Evolutionary conservation across 1,140 invertebrate genomes (phyloP).

Genomic region (Pogonus chalceus): DNA sequence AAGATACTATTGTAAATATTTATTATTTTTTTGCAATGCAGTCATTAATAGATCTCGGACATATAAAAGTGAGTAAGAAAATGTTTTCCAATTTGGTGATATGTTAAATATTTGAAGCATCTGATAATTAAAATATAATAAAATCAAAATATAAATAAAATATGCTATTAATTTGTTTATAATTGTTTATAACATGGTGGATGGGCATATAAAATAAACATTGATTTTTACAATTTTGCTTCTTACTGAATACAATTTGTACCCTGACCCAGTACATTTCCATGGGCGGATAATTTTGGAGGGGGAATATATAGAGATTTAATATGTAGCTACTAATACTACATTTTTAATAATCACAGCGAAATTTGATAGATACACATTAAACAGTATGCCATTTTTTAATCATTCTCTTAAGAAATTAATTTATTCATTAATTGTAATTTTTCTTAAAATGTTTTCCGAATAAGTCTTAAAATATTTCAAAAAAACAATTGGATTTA

Average conservation of each 20-base stretch:
- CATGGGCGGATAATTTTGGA: slow-evolving; percentile 9
- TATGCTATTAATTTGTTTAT: background rate
- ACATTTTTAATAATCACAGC: slow-evolving; percentile 9
- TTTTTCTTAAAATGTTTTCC: too few relatives aligned
- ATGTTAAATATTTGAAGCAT: background rate
- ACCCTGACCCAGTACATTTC: slow-evolving; percentile 8
- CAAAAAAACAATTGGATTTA: too few relatives aligned
- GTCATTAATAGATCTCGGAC: background rate
- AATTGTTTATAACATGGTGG: background rate
- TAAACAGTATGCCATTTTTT: background rate
- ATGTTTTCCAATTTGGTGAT: background rate
- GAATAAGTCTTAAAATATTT: too few relatives aligned
- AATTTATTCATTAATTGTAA: background rate
- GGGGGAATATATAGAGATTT: background rate
- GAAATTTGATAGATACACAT: slow-evolving; percentile 10
- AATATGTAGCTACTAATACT: slow-evolving; percentile 3
- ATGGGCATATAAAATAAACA: slow-evolving; percentile 4
- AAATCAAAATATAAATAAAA: background rate
- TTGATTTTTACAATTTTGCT: slow-evolving; percentile 6
- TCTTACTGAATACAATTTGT: slow-evolving; percentile 7
- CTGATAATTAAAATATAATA: background rate
- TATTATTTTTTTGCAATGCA: background rate
- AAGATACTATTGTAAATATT: background rate
- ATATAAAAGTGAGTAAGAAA: too few relatives aligned
- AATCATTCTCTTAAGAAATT: background rate